Percentiles rank a stretch among this genome's conserved stretches.
Conservation (phyloP, 1,140 invertebrate genomes). For the Drosophila baimaii region DNA sequence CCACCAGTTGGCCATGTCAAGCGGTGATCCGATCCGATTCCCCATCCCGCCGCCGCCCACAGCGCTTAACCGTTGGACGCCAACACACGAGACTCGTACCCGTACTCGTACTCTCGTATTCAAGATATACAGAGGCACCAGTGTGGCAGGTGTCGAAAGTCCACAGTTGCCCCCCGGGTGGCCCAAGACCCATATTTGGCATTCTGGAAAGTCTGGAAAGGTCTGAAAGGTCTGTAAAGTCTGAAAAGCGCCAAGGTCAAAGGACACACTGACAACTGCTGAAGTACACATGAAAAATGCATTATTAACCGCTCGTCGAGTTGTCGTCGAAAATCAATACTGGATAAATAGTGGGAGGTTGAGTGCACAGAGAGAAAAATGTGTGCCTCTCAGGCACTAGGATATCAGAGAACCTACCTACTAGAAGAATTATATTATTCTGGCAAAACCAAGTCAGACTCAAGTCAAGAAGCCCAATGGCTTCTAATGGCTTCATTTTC, state of each 20-base stretch:
- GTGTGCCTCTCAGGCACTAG: no score
- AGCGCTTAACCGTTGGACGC: constrained; percentile 22
- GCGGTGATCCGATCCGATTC: constrained; percentile 12
- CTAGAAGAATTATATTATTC: no score
- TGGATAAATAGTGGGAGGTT: constrained; percentile 7
- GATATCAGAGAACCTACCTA: no score
- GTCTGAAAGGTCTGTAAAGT: background rate
- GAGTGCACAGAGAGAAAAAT: constrained; percentile 2
- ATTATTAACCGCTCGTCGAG: constrained; percentile 30
- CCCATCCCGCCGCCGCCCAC: constrained; percentile 2
- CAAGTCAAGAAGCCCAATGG: no score
- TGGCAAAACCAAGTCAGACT: background rate
- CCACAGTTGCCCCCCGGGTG: background rate
- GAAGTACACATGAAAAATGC: constrained; percentile 49
- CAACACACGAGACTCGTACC: constrained; percentile 19
- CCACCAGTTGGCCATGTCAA: constrained; percentile 20
- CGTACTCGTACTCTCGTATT: background rate
- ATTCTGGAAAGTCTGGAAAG: background rate
- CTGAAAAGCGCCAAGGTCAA: constrained; percentile 1
- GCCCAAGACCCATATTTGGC: background rate
- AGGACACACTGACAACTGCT: constrained; percentile 31
- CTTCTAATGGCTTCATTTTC: background rate
- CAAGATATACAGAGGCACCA: background rate
- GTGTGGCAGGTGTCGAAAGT: constrained; percentile 11
- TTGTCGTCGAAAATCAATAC: constrained; percentile 44